Evolutionary conservation across 2,888 invertebrate species (phyloP), one percentile per base, ranked within the genome.

Genomic region (Caenorhabditis japonica): DNA sequence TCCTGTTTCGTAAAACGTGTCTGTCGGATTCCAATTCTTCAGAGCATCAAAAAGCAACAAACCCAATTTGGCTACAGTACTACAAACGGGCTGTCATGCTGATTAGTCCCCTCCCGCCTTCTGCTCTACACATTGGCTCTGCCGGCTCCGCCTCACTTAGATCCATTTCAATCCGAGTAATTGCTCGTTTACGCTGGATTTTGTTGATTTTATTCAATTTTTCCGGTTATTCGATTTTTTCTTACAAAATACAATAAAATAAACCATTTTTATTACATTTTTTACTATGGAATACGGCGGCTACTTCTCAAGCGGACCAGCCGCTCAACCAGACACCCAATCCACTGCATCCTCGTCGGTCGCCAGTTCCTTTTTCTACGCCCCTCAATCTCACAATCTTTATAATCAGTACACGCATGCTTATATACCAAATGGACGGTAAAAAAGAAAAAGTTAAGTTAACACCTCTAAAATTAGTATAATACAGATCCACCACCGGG

Each of bases 241-340:
- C 34, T 34, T 56, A 33, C 19, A 43, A 43, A 43, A 36, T 56
- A 10, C 34, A 10, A 33, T 33, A 10, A 33, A 33, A 10, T 10
- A 10, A 33, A 33, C 34, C 12, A 10, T 12, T 33, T 33, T 7
- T 33, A 10, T 33, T 10, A 33, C 34, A 33, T 12, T 33, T 33
- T 12, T n/a, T 60, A 72, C 69, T 60, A 81, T 81, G 81, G 81
- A 81, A 33, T 81, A 81, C 59, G 73, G 76, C 46, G 79, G 81
- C 13, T 81, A 80, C 33, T 80, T 81, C 33, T 52, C 76, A 0
- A 58, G 70, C 10, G 46, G 60, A 17, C 30, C 74, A 4, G 52
- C 43, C 13, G 62, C 46, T 17, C 51, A 52, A 27, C 58, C 25
- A 0, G 44, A 66, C n/a, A 36, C 49, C 13, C 36, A 51, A 3